Percentiles rank a stretch among this genome's conserved stretches.
phyloP scores from a whole-genome alignment of 2,888 invertebrate genomes.

The Brachyopa scutellaris region DNA sequence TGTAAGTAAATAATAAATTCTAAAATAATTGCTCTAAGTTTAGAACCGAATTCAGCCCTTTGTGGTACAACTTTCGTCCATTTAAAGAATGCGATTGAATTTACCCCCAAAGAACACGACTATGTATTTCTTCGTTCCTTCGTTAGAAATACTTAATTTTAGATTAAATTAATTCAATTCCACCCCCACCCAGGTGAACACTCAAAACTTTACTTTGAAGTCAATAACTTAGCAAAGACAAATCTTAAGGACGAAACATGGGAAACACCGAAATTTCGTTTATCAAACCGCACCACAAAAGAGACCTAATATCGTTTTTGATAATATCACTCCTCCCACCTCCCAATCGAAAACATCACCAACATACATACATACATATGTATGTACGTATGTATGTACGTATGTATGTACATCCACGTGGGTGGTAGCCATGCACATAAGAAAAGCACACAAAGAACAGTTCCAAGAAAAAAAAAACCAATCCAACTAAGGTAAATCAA shows the following conservation, averaged over 20 bases:
- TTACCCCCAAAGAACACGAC: no score
- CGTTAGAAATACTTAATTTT: no score
- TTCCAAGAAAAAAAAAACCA: conserved; percentile 35
- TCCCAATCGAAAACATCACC: not conserved
- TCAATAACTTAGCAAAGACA: conserved; percentile 1
- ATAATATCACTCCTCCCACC: conserved; percentile 39
- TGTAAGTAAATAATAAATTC: no score
- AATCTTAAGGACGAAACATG: not conserved
- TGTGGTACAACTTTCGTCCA: no score
- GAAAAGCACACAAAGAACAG: not conserved
- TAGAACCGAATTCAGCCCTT: no score
- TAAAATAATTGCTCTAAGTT: no score
- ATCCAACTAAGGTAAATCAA: conserved; percentile 70
- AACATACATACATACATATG: no score
- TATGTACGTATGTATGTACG: no score
- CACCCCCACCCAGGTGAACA: not conserved
- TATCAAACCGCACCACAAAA: conserved; percentile 43
- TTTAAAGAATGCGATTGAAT: no score
- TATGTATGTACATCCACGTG: no score
- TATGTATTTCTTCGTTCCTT: no score
- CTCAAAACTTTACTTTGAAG: conserved; percentile 32
- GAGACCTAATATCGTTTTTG: conserved; percentile 46
- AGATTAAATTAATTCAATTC: no score
- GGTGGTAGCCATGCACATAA: conserved; percentile 31
- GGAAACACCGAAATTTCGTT: conserved; percentile 25